Conservation (phyloP, 2,113 vertebrate species). For the Aramus guarauna region DNA sequence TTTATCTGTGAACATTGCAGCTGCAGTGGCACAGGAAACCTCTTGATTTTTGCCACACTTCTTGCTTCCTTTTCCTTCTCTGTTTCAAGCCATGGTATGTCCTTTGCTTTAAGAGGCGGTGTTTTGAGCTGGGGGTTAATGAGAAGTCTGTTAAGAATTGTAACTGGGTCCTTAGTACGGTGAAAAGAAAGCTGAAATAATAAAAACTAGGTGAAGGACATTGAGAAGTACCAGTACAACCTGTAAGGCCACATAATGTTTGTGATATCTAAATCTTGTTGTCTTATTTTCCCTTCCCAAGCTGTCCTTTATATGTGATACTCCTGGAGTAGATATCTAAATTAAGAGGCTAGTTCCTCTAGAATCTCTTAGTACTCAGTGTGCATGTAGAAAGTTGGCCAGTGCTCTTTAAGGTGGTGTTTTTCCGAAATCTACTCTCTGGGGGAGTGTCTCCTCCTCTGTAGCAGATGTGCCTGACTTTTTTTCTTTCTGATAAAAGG, state of each 20-base stretch:
- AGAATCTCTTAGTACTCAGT: not conserved
- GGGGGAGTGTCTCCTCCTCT: not conserved
- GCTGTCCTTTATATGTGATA: not conserved
- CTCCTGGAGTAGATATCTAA: not conserved
- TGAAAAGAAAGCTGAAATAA: not conserved
- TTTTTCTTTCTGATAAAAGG: not conserved
- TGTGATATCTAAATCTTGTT: not conserved
- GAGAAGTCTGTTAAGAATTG: not conserved
- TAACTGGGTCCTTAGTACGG: not conserved
- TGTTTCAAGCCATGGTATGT: not conserved
- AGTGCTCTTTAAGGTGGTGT: not conserved
- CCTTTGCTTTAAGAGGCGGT: not conserved
- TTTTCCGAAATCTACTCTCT: not conserved
- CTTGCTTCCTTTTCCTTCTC: not conserved
- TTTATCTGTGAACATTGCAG: not conserved
- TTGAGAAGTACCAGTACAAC: not conserved
- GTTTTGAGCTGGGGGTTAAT: not conserved
- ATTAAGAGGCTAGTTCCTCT: not conserved
- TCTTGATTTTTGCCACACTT: not conserved
- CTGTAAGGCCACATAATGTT: not conserved
- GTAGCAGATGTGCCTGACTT: not conserved
- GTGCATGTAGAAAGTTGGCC: not conserved
- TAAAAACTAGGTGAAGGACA: not conserved
- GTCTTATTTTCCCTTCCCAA: not conserved
- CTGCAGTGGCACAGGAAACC: not conserved